Base-by-base conservation (phyloP, 2,888 invertebrate species). In the Lysandra coridon region DNA sequence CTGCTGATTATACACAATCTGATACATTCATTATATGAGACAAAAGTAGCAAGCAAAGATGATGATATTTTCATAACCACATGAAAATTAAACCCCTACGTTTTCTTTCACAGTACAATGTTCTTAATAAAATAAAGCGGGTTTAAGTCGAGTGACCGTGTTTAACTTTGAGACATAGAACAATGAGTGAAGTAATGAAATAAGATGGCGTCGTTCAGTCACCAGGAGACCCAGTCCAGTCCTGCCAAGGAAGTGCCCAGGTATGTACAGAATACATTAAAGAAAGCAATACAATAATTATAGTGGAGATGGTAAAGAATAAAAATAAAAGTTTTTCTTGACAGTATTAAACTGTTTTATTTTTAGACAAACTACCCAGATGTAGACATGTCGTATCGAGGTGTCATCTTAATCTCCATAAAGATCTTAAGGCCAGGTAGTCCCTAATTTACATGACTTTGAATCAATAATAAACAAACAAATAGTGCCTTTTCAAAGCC, bases 211-310 rank as follows among this genome's bases (percentile, higher is more conserved):
- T 89, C 92, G 17, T 90, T 84, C 81, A 91, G 88, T 83, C 90
- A 92, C 79, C 92, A 92, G 80, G 92, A 92, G 83, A 92, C 92
- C 40, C 92, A 92, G 84, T 92, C 92, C 73, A 92, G 92, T 82
- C 92, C 92, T 37, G 92, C 92, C 4, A 91, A 91, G 84, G 92
- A 92, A 81, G 80, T 89, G 33, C 91, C 92, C 37, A 89, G 92
- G 92, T 92, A 86, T 89, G 89, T 83, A 79, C 80, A 80, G 64
- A 44, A 73, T 74, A 14, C 53, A 80, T 79, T 60, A 2, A 37
- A 14, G 10, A 33, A 69, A 10, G 0, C 2, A 44, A 6, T 7
- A 40, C 4, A 6, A 2, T 44, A 44, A 7, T 6, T 10, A 10
- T 49, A 30, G 64, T 10, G 10, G 30, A 30, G 64, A 23, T 64